A percentile compares a stretch with the other conserved stretches of the same genome.
Evolutionary conservation across 1,140 invertebrate genomes (phyloP).

Genomic region (Phocides pigmalion): DNA sequence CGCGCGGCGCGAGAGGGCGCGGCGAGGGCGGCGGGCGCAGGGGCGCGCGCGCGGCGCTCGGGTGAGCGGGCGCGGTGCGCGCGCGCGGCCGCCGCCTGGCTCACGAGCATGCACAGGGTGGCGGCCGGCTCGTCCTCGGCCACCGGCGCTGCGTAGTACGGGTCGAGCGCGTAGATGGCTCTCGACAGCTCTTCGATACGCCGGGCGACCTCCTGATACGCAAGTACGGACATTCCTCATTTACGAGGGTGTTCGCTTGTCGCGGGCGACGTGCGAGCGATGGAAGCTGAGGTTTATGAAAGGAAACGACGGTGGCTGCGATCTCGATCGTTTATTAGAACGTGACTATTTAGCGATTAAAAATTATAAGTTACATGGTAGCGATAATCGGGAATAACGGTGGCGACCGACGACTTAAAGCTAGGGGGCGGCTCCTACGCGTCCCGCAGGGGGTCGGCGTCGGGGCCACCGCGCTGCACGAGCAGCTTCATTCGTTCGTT

Average conservation of each 20-base stretch:
- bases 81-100: conserved; percentile 62
- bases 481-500: conserved; percentile 94
- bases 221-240: conserved; percentile 83
- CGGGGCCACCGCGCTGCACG: conserved; percentile 92
- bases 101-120: conserved; percentile 71
- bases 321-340: conserved; percentile 72
- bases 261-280: conserved; percentile 45
- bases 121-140: conserved; percentile 56
- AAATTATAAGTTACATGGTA: conserved; percentile 56
- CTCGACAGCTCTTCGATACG: conserved; percentile 87
- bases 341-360: conserved; percentile 53
- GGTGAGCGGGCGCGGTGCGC: conserved; percentile 61
- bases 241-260: conserved; percentile 66
- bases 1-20: conserved; percentile 36
- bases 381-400: conserved; percentile 53
- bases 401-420: conserved; percentile 50
- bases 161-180: conserved; percentile 89
- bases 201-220: conserved; percentile 89
- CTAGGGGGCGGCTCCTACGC: conserved; percentile 73
- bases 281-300: conserved; percentile 60
- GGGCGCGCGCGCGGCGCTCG: conserved; percentile 52
- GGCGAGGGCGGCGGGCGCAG: neutral
- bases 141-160: conserved; percentile 85
- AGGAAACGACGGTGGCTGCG: conserved; percentile 76
- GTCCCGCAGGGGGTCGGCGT: conserved; percentile 87